A percentile compares a stretch with the other conserved stretches of the same genome.
phyloP scores from a whole-genome alignment of 2,888 invertebrate species.

The Apamea monoglypha region DNA sequence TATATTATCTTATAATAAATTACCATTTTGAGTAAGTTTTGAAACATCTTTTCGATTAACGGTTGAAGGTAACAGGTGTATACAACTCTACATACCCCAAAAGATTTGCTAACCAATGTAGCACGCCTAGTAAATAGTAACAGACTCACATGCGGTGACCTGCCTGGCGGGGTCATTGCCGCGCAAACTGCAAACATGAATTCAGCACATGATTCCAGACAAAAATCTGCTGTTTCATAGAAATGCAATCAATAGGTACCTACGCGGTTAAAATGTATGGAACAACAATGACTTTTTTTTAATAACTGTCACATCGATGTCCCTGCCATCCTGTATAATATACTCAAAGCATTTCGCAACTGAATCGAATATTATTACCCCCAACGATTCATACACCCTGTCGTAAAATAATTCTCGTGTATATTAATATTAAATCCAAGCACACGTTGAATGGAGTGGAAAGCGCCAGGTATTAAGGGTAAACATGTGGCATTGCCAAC shows the following conservation, averaged over 20 bases:
- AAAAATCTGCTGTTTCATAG: neutral
- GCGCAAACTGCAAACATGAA: neutral
- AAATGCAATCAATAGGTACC: neutral
- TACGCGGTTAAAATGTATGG: neutral
- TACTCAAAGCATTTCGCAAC: neutral
- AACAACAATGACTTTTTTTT: neutral
- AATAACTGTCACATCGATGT: neutral
- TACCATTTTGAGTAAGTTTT: neutral
- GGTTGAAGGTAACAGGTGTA: neutral
- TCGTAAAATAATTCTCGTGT: slow-evolving; percentile 68
- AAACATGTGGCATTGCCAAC: slow-evolving; percentile 55
- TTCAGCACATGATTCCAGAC: neutral
- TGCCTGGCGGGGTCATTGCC: neutral
- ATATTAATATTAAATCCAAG: slow-evolving; percentile 77
- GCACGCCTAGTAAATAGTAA: neutral
- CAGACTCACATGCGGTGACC: neutral
- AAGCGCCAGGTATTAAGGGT: slow-evolving; percentile 76
- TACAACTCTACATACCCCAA: neutral
- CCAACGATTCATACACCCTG: slow-evolving; percentile 33
- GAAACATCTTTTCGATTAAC: neutral
- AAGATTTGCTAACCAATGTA: neutral
- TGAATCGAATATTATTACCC: slow-evolving; percentile 27
- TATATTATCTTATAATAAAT: too few relatives aligned
- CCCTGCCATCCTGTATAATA: neutral
- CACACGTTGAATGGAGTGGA: slow-evolving; percentile 75